A percentile compares a stretch with the other conserved stretches of the same genome.
These are phyloP conservation scores for Drosophila fulvimacula DNA, from an alignment of 2,888 invertebrate species.

Conservation along the genomic window DNA sequence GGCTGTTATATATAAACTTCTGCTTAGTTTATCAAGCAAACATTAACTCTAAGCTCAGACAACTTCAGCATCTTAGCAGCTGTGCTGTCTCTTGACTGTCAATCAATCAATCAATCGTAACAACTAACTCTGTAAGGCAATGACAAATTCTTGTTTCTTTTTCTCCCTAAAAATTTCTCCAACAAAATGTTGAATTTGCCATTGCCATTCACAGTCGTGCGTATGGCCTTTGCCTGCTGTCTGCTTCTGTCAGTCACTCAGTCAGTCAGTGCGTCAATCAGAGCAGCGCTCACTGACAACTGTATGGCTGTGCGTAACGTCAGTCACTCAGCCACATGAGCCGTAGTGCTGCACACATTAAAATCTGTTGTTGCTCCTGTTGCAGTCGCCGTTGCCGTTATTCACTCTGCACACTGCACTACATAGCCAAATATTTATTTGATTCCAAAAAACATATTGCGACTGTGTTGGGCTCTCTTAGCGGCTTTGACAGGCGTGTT, in stretches of 20 bases:
- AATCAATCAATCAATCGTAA: conserved; percentile 37
- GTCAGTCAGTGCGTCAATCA: conserved; percentile 28
- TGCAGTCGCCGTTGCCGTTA: conserved; percentile 13
- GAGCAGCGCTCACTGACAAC: not conserved
- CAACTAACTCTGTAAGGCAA: conserved; percentile 53
- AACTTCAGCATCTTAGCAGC: not conserved
- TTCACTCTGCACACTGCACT: conserved; percentile 10
- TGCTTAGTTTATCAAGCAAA: not conserved
- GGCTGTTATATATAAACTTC: not conserved
- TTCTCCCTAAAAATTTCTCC: conserved; percentile 30
- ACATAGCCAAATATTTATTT: conserved; percentile 65
- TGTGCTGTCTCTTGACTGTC: conserved; percentile 12
- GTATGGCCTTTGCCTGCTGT: conserved; percentile 24
- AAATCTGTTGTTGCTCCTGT: conserved; percentile 20
- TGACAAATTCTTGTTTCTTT: conserved; percentile 34
- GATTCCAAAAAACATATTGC: conserved; percentile 43
- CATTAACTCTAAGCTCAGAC: not conserved
- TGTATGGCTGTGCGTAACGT: conserved; percentile 7
- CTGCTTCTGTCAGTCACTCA: conserved; percentile 46
- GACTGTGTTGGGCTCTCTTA: conserved; percentile 19
- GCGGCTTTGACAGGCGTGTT: conserved; percentile 34
- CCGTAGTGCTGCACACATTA: conserved; percentile 35
- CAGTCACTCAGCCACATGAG: conserved; percentile 31
- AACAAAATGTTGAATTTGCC: conserved; percentile 26
- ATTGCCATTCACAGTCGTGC: conserved; percentile 26